Evolutionary conservation across 2,113 vertebrate genomes (phyloP), one percentile per base, ranked within the genome.

Genomic region (Prunella fulvescens): DNA sequence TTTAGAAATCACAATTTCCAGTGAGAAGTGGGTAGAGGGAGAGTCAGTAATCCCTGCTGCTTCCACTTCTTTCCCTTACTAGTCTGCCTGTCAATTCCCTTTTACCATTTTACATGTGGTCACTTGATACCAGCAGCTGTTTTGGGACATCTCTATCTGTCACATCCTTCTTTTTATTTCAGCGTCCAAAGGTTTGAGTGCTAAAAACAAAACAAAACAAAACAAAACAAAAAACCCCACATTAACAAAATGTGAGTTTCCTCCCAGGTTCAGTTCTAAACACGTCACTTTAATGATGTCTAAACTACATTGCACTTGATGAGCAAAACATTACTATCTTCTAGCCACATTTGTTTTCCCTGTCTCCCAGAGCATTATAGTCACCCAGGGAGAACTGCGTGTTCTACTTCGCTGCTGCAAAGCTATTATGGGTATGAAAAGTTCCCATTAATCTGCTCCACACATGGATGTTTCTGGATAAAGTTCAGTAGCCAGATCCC

Each of bases 401-500:
- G 93, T 93, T 76, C 88, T 74, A 83, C 92, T 95, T 96, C 39
- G 2, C 93, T 95, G 76, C 92, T 87, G 96, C 73, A 82, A 90
- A 96, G 94, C 94, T 96, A 94, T 97, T 96, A 95, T 86, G 85
- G 65, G 91, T 97, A 92, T 97, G 95, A 91, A 89, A 95, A 96
- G 96, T 86, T 95, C 95, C 97, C 86, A 91, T 97, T 97, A 97
- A 97, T 97, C 95, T 97, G 97, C 92, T 97, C 79, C 95, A 92
- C 97, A 97, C 95, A 97, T 96, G 97, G 92, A 94, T 97, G 96
- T 90, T 96, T 97, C 96, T 96, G 95, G 93, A 97, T 96, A 97
- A 97, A 86, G 86, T 89, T 97, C 96, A 96, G 94, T 95, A 93
- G 96, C 92, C 92, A 95, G 92, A 91, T 95, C 93, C 88, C 56